Evolutionary conservation across 2,113 vertebrate species (phyloP).

Genomic region (Pionites leucogaster): DNA sequence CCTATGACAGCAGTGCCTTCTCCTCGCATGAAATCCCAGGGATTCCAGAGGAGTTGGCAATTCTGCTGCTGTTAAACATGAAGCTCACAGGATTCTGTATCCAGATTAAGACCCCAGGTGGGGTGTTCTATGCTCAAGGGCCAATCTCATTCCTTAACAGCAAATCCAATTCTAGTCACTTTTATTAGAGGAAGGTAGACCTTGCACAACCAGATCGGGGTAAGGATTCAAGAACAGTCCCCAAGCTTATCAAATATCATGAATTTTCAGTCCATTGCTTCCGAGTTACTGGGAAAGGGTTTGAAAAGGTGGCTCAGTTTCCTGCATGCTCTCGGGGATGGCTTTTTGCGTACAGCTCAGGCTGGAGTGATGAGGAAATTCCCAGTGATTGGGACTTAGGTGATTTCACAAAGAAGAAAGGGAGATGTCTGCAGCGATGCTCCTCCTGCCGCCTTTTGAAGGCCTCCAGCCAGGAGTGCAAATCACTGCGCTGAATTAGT

Average conservation of each 20-base stretch:
- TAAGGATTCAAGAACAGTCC: background rate
- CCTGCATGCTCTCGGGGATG: background rate
- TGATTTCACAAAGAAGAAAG: background rate
- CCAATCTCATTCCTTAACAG: background rate
- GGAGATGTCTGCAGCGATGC: background rate
- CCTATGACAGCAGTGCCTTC: background rate
- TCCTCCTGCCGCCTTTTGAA: background rate
- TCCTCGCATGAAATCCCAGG: background rate
- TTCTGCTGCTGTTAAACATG: background rate
- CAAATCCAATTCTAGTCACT: background rate
- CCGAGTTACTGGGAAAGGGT: background rate
- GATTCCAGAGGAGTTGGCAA: background rate
- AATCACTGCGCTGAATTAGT: background rate
- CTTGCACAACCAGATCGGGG: background rate
- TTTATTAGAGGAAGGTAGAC: background rate
- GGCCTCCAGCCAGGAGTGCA: background rate
- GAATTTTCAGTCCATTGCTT: background rate
- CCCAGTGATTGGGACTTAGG: fast-evolving
- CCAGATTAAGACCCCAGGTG: background rate
- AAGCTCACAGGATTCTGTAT: background rate
- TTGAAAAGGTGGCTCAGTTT: background rate
- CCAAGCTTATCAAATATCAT: background rate
- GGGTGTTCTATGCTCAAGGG: background rate
- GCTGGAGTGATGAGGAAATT: background rate
- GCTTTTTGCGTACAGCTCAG: background rate